Base-by-base conservation (phyloP, 2,888 invertebrate genomes). In the Drosophila kuntzei region DNA sequence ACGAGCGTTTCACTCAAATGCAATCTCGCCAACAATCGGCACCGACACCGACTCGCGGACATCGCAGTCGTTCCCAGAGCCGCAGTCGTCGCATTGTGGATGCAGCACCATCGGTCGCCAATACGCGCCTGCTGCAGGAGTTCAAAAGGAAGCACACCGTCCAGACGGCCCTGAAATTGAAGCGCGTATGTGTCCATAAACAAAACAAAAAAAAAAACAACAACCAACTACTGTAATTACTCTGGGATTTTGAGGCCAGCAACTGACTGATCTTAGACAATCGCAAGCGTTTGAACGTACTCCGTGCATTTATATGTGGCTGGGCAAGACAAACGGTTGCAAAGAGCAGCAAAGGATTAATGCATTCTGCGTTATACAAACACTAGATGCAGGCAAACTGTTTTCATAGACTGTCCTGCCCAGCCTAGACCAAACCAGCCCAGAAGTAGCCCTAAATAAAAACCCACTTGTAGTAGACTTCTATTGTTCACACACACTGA, bases 1-100 rank as follows among this genome's bases (percentile, higher is more conserved):
- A 93, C 71, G 93, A 93, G 63, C 91, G 93, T 27, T 93, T 93
- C 60, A 92, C 92, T 36, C 91, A 91, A 57, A 90, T 92, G 50
- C 90, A 91, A 55, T 79, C 89, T 7, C 76, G 55, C 20, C 76
- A 41, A 18, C 20, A 11, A 37, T 12, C 83, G 9, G 67, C 71
- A 60, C 67, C 55, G 41, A 44, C 41, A 58, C 49, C 39, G 47
- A 20, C 59, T 7, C 69, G 79, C 25, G 72, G 76, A 14, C 80
- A 71, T 36, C 80, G 84, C 43, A 86, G 78, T 57, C 89, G 89
- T 29, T 82, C 88, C 14, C 79, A 85, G 12, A 90, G 80, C 68
- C 89, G 87, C 49, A 89, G 81, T 51, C 76, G 73, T 53, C 82
- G 71, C 46, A 80, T 70, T 88, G 82, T 71, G 82, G 77, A 72